A percentile compares a stretch with the other conserved stretches of the same genome.
Evolutionary conservation across 2,797 vertebrate species (phyloP).

Genomic region (Gallinago nigripennis): DNA sequence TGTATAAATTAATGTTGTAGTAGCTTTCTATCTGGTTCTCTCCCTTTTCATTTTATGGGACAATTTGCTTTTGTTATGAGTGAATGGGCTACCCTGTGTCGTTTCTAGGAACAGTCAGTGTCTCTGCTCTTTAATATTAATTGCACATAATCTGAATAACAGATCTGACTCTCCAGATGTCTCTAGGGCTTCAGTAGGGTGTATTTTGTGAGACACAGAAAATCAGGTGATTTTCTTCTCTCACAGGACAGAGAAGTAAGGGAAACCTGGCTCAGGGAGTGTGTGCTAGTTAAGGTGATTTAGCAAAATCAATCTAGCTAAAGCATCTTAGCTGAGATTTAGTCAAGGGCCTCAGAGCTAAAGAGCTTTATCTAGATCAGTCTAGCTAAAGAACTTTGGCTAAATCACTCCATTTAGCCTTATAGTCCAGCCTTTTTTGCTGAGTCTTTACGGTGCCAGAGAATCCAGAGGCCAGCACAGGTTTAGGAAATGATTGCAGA

Average conservation of each 20-base stretch:
- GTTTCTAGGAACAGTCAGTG: background rate
- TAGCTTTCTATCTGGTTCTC: background rate
- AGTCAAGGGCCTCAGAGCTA: background rate
- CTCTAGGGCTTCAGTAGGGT: background rate
- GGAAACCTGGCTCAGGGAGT: background rate
- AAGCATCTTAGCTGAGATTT: constrained; percentile 59
- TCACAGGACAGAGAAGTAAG: background rate
- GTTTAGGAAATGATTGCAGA: background rate
- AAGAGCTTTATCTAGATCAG: constrained; percentile 34
- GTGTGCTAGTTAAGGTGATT: constrained; percentile 37
- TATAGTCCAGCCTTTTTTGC: background rate
- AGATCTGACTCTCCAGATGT: background rate
- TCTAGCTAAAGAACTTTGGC: constrained; percentile 18
- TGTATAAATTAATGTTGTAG: background rate
- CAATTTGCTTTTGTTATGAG: background rate
- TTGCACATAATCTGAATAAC: background rate
- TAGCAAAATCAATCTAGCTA: constrained; percentile 27
- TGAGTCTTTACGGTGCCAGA: background rate
- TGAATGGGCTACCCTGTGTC: background rate
- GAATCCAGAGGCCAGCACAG: background rate
- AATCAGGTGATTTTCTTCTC: background rate
- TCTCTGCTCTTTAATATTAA: background rate
- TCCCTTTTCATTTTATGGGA: background rate
- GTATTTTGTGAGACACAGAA: background rate
- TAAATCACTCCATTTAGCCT: constrained; percentile 7